These are phyloP conservation scores for Nibea coibor DNA, from an alignment of 2,113 vertebrate genomes.

Conservation along the genomic window DNA sequence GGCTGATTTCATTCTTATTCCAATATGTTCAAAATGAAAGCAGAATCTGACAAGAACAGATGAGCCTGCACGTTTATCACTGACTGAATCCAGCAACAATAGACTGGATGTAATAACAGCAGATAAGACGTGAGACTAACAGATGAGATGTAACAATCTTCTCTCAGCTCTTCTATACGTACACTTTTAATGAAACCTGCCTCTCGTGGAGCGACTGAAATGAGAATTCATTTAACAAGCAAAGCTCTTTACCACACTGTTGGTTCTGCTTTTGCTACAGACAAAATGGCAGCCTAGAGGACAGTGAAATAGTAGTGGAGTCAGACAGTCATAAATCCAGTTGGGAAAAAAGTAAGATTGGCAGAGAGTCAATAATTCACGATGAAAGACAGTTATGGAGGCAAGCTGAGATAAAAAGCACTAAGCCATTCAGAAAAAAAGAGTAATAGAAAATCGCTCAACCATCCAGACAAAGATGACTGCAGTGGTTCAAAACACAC, in stretches of 20 bases:
- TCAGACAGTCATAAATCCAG: background rate
- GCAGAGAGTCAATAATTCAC: conserved; percentile 60
- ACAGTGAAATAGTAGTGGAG: background rate
- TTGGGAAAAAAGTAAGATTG: background rate
- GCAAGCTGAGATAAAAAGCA: conserved; percentile 25
- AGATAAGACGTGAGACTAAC: conserved; percentile 6
- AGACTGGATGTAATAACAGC: background rate
- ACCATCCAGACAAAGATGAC: conserved; percentile 4
- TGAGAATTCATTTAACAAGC: conserved; percentile 5
- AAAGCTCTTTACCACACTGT: background rate
- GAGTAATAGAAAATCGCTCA: conserved; percentile 47
- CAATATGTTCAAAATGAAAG: conserved; percentile 11
- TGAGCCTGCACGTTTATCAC: background rate
- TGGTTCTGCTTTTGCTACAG: background rate
- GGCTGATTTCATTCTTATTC: background rate
- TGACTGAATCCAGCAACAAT: conserved; percentile 10
- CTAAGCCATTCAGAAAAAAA: conserved; percentile 35
- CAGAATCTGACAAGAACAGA: conserved; percentile 15
- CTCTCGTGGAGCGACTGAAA: conserved; percentile 13
- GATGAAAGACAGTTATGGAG: conserved; percentile 26
- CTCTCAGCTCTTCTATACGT: background rate
- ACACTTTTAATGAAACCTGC: conserved; percentile 16
- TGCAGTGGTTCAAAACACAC: conserved; percentile 25
- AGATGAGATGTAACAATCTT: conserved; percentile 3
- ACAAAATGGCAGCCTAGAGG: conserved; percentile 47